A percentile compares a stretch with the other conserved stretches of the same genome.
Evolutionary conservation across 2,113 vertebrate species (phyloP).

Genomic region (Alligator sinensis): DNA sequence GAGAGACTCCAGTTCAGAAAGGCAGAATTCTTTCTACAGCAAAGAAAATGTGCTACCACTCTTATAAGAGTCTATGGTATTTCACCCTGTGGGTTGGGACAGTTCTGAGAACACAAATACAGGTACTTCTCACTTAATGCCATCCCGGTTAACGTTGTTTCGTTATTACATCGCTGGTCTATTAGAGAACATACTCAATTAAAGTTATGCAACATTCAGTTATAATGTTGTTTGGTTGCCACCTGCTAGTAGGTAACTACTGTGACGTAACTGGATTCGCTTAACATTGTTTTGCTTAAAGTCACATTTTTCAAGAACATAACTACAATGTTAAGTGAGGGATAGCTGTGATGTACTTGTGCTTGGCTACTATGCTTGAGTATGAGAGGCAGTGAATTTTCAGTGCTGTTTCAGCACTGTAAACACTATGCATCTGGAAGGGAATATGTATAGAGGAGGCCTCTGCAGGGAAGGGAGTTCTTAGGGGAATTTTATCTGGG

Average conservation of each 20-base stretch:
- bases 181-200: too few relatives aligned
- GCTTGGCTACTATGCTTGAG: background rate
- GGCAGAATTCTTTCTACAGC: background rate
- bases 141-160: too few relatives aligned
- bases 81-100: background rate
- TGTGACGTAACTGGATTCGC: too few relatives aligned
- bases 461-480: background rate
- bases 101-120: background rate
- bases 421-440: background rate
- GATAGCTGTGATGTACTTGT: background rate
- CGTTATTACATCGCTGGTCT: too few relatives aligned
- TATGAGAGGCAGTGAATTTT: background rate
- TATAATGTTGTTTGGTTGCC: too few relatives aligned
- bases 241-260: too few relatives aligned
- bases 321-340: too few relatives aligned
- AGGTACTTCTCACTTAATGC: too few relatives aligned
- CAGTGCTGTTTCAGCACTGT: background rate
- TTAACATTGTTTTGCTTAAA: too few relatives aligned
- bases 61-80: background rate
- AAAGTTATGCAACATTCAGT: too few relatives aligned
- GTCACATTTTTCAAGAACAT: too few relatives aligned
- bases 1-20: background rate
- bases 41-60: background rate
- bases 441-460: background rate
- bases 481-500: background rate